Evolutionary conservation across 2,888 invertebrate genomes (phyloP), one percentile per base, ranked within the genome.

Genomic region (Tryphoninae sp.): DNA sequence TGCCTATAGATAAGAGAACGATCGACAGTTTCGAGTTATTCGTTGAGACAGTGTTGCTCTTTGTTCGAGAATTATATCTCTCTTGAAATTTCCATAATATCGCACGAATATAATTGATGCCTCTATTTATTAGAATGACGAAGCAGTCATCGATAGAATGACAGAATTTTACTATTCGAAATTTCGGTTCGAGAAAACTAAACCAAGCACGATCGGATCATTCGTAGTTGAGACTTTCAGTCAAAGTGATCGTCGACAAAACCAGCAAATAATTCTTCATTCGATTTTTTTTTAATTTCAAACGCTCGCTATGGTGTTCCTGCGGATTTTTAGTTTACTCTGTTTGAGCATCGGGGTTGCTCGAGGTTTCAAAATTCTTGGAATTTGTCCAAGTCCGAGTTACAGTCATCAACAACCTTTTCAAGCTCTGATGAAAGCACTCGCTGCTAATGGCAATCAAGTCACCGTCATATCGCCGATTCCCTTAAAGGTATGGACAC

Each of bases 331-430:
- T 9, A 55, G 26, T 9, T 55, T 74, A 19, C 26, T 81, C 1
- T 69, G 55, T 22, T 64, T 65, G 59, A 26, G n/a, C 22, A 13
- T 64, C 11, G 51, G 61, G 11, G 2, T 53, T 16, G 26, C 16
- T 16, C 26, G 69, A 26, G 86, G 86, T 72, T 90, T 88, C 84
- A 87, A 85, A 68, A 90, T 91, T 74, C 86, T 90, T 49, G 90
- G 89, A 72, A 90, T 90, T 80, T 90, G 89, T 83, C 90, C 90
- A 8, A 89, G 89, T 82, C 72, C 86, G 40, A 90, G 90, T 86
- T 91, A 89, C 82, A 91, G 90, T 72, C 90, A 90, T 85, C 90
- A 90, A 76, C 89, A 90, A 81, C 89, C 91, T 49, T 91, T 90
- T 84, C 90, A 89, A 79, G 89, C 89, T 49, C 82, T 90, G 80